These are phyloP conservation scores for Dromas ardeola DNA, from an alignment of 2,113 vertebrate species.

Conservation along the genomic window DNA sequence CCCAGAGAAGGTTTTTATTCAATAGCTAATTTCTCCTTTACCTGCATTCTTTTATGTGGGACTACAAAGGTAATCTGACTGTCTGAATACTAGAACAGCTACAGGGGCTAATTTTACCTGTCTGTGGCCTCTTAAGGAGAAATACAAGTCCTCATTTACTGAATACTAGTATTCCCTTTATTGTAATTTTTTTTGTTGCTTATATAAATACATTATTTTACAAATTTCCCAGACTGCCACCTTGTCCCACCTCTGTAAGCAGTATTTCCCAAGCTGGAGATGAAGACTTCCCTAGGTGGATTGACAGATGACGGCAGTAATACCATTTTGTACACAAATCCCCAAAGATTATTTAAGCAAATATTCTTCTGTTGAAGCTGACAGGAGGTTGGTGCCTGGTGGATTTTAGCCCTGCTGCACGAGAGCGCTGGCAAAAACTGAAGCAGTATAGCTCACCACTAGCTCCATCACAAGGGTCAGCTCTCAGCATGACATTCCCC, in stretches of 20 bases:
- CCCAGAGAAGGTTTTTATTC: not conserved
- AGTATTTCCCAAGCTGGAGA: not conserved
- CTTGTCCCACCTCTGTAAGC: not conserved
- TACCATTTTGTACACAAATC: not conserved
- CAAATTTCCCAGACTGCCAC: not conserved
- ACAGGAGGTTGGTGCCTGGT: not conserved
- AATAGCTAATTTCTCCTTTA: constrained; percentile 3
- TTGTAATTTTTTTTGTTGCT: not conserved
- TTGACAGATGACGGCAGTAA: not conserved
- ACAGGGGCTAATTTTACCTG: constrained; percentile 6
- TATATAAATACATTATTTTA: not conserved
- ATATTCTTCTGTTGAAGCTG: not conserved
- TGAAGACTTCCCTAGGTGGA: not conserved
- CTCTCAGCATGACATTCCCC: not conserved
- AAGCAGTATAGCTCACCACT: not conserved
- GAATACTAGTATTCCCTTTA: not conserved
- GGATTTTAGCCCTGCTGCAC: not conserved
- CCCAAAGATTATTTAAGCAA: not conserved
- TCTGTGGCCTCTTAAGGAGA: not conserved
- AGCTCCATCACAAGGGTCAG: not conserved
- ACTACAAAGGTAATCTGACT: not conserved
- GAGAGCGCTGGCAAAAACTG: not conserved
- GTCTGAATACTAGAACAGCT: not conserved
- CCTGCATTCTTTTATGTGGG: not conserved
- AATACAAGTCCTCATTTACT: not conserved